Evolutionary conservation across 1,140 invertebrate genomes (phyloP).

Genomic region (Hyles euphorbiae): DNA sequence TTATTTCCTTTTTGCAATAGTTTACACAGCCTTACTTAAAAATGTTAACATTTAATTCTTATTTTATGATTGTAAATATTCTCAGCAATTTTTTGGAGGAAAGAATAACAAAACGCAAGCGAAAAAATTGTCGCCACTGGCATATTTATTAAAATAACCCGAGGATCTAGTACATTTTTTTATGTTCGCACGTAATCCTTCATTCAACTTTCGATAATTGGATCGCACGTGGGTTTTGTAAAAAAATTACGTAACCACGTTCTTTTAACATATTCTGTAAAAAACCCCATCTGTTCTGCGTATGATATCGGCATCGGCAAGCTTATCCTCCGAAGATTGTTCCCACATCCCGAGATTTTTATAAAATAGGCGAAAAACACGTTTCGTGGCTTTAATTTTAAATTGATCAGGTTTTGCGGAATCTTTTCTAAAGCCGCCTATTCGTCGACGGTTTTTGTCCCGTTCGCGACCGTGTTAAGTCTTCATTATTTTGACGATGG

Average conservation of each 20-base stretch:
- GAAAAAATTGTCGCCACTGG: too few relatives aligned
- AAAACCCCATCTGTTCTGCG: constrained; percentile 42
- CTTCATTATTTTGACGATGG: constrained; percentile 37
- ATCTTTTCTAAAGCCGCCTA: constrained; percentile 60
- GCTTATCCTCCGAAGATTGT: constrained; percentile 68
- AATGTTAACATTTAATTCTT: too few relatives aligned
- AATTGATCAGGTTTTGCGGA: constrained; percentile 71
- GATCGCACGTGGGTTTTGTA: constrained; percentile 16
- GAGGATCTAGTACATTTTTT: too few relatives aligned
- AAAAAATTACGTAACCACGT: constrained; percentile 13
- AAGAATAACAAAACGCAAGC: too few relatives aligned
- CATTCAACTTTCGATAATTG: constrained; percentile 12
- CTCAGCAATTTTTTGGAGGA: too few relatives aligned
- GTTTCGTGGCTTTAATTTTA: constrained; percentile 76
- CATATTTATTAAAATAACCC: too few relatives aligned
- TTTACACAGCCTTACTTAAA: too few relatives aligned
- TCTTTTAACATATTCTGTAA: constrained; percentile 27
- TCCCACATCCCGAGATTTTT: constrained; percentile 70
- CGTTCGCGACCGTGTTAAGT: constrained; percentile 29
- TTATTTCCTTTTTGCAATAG: too few relatives aligned
- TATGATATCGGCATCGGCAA: constrained; percentile 41
- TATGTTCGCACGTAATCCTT: background rate
- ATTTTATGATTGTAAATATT: too few relatives aligned
- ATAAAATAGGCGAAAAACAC: constrained; percentile 74
- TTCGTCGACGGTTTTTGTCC: constrained; percentile 57